A percentile compares a stretch with the other conserved stretches of the same genome.
phyloP scores from a whole-genome alignment of 2,113 vertebrate species.

The Oncorhynchus gorbuscha region DNA sequence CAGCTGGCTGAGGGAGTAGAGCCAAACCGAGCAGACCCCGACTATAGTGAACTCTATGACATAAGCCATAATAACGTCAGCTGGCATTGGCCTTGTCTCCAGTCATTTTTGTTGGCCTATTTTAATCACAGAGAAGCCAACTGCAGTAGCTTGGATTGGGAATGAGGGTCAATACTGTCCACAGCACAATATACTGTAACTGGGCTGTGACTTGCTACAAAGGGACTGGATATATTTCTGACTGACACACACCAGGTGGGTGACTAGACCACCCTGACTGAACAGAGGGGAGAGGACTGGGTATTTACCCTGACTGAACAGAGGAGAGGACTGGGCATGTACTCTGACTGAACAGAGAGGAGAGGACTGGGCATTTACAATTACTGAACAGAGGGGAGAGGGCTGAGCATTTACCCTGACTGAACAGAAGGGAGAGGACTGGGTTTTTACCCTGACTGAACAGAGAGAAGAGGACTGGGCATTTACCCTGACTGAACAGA shows the following conservation, averaged over 20 bases:
- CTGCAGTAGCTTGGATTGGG: no score
- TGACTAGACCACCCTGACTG: neutral
- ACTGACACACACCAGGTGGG: neutral
- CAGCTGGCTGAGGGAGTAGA: constrained; percentile 40
- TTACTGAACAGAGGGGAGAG: neutral
- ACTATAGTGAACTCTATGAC: neutral
- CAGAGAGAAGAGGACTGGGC: no score
- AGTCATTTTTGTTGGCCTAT: constrained; percentile 51
- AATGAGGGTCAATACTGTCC: no score
- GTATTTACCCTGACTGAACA: neutral
- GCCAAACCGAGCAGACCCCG: constrained; percentile 8
- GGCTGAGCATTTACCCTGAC: neutral
- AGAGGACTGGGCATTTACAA: neutral
- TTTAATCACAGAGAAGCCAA: constrained; percentile 23
- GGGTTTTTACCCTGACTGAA: neutral
- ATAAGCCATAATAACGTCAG: constrained; percentile 45
- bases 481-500: neutral
- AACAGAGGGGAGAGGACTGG: neutral
- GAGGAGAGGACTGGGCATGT: neutral
- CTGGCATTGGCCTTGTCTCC: constrained; percentile 43
- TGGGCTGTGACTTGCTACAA: neutral
- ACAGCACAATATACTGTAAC: no score
- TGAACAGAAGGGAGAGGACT: neutral
- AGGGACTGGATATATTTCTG: neutral
- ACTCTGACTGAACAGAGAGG: neutral